These are phyloP conservation scores for Lanius collurio DNA, from an alignment of 2,113 vertebrate species.

Conservation along the genomic window DNA sequence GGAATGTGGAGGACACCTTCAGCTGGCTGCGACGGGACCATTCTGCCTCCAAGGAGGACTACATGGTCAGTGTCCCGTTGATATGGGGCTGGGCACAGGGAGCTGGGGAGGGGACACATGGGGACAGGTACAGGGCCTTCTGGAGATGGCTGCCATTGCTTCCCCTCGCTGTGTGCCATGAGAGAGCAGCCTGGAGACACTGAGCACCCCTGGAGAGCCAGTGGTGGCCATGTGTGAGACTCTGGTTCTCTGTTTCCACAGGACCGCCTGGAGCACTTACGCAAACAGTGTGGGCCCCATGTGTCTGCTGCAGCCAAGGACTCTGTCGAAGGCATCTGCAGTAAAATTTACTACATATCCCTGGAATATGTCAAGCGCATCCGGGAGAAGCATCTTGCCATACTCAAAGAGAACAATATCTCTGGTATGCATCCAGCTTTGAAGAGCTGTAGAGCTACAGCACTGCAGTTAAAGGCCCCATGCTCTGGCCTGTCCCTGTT, in stretches of 20 bases:
- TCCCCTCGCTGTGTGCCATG: neutral
- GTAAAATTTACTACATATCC: constrained; percentile 97
- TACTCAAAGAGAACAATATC: constrained; percentile 90
- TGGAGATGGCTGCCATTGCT: neutral
- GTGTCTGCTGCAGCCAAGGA: constrained; percentile 93
- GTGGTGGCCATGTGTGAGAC: neutral
- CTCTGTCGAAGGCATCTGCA: constrained; percentile 97
- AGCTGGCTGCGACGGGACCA: constrained; percentile 96
- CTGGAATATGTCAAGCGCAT: constrained; percentile 92
- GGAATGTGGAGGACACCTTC: constrained; percentile 98
- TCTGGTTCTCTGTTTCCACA: constrained; percentile 39
- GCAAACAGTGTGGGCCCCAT: constrained; percentile 94
- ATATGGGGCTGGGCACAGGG: neutral
- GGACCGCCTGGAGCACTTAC: constrained; percentile 96
- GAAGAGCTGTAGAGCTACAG: neutral
- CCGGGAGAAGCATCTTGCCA: constrained; percentile 85
- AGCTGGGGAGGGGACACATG: neutral
- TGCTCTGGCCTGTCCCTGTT: neutral
- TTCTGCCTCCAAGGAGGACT: constrained; percentile 97
- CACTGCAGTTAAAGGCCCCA: no score
- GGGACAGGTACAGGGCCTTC: neutral
- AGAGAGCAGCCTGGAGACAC: neutral
- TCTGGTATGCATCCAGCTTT: constrained; percentile 68
- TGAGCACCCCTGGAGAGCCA: neutral
- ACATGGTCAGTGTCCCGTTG: constrained; percentile 83